Evolutionary conservation across 2,797 vertebrate species (phyloP).

Genomic region (Acridotheres tristis): DNA sequence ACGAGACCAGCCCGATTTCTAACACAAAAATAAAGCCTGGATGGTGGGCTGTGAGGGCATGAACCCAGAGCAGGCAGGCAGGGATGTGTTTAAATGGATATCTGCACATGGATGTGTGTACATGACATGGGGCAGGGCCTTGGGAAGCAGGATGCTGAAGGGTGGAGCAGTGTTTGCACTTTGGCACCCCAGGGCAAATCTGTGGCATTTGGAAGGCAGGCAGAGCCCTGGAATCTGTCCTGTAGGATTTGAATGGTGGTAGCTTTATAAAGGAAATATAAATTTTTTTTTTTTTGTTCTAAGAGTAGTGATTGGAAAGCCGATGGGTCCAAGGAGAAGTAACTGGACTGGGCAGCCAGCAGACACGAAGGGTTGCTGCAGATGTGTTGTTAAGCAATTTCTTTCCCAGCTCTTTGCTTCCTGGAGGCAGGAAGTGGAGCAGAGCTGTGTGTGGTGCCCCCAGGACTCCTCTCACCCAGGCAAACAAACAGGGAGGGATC

Average conservation of each 20-base stretch:
- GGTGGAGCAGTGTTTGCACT: not conserved
- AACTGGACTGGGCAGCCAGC: not conserved
- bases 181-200: not conserved
- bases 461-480: not conserved
- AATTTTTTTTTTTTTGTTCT: not conserved
- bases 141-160: not conserved
- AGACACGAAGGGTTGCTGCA: not conserved
- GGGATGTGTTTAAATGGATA: no score
- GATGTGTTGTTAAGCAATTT: not conserved
- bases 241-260: not conserved
- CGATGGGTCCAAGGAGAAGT: not conserved
- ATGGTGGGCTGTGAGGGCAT: not conserved
- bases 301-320: not conserved
- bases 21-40: not conserved
- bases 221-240: not conserved
- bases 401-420: not conserved
- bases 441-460: not conserved
- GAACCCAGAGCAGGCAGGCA: not conserved
- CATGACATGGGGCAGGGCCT: not conserved
- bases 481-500: conserved; percentile 3
- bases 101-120: accelerated
- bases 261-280: not conserved
- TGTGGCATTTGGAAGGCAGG: not conserved
- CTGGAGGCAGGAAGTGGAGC: not conserved
- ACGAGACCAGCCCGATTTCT: not conserved